Base-by-base conservation (phyloP, 2,113 vertebrate genomes). In the Oostethus manadensis region DNA sequence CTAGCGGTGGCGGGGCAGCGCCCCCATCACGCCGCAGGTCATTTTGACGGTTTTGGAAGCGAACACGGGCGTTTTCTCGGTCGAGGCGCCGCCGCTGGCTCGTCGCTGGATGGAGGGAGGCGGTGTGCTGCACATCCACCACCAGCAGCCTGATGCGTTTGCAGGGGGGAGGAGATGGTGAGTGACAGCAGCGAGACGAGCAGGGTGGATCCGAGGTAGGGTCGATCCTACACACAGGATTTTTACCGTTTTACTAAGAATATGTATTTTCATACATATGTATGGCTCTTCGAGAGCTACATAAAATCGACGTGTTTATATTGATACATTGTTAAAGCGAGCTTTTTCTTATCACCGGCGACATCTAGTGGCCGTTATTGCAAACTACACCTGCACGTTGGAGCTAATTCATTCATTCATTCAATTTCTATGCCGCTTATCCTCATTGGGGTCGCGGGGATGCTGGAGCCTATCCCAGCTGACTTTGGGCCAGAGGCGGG, bases 1-100 rank as follows among this genome's bases (percentile, higher is more conserved):
- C 79, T 82, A 73, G 58, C 73, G 66, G 77, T 26, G 63, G 62
- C 62, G 62, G 64, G 51, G 60, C 68, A 70, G 66, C 70, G 73
- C 64, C 71, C 73, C 70, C 66, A 72, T 74, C 60, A 62, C 72
- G 68, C 62, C 79, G 57, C 38, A 59, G 15, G 61, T 60, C 74
- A 68, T 75, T 63, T 58, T 59, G 49, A 70, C 57, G 44, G 35
- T 56, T 48, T 42, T 4, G 11, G 17, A 22, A n/a, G 8, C 5
- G n/a, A 3, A 20, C 18, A 50, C 10, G 2, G 22, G 18, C 11
- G 1, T 14, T 42, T 42, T 42, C 38, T 42, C 17, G 23, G 23
- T 22, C 23, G 7, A 33, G 22, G 44, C n/a, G 43, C 38, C 15
- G 57, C 43, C 10, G 56, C 48, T 46, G 42, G 40, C 56, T 23